A percentile compares a stretch with the other conserved stretches of the same genome.
Conservation (phyloP, 2,113 vertebrate species). For the Paralichthys olivaceus region DNA sequence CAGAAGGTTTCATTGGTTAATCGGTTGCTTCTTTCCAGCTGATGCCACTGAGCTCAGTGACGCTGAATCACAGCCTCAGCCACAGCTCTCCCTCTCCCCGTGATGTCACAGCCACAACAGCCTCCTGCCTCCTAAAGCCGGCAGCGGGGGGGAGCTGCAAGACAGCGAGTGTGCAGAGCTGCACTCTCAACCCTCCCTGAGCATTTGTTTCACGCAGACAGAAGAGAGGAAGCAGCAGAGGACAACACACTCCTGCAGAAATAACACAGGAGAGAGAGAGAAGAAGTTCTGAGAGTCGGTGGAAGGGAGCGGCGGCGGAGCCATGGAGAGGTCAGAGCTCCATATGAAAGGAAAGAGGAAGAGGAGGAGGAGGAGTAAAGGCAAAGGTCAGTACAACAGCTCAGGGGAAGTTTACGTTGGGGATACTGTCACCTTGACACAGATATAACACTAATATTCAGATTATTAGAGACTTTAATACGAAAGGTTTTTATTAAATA, state of each 20-base stretch:
- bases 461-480: too few species aligned
- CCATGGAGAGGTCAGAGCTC: constrained; percentile 41
- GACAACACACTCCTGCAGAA: background rate
- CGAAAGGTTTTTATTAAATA: too few species aligned
- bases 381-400: constrained; percentile 55
- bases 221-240: background rate
- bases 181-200: constrained; percentile 6
- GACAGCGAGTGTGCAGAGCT: constrained; percentile 36
- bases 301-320: constrained; percentile 25
- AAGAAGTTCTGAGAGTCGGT: too few species aligned
- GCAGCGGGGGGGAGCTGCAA: constrained; percentile 18
- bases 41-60: too few species aligned
- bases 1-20: background rate
- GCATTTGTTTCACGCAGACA: background rate
- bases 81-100: constrained; percentile 15
- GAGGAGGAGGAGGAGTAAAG: constrained; percentile 64
- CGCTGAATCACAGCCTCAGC: constrained; percentile 28
- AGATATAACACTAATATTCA: too few species aligned
- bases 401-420: background rate
- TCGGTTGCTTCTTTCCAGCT: background rate
- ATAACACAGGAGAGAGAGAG: background rate
- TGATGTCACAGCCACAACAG: constrained; percentile 62
- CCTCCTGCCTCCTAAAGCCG: constrained; percentile 40
- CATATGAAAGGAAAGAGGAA: constrained; percentile 47
- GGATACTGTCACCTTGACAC: background rate